Base-by-base conservation (phyloP, 2,113 vertebrate species). In the Montifringilla adamsi region DNA sequence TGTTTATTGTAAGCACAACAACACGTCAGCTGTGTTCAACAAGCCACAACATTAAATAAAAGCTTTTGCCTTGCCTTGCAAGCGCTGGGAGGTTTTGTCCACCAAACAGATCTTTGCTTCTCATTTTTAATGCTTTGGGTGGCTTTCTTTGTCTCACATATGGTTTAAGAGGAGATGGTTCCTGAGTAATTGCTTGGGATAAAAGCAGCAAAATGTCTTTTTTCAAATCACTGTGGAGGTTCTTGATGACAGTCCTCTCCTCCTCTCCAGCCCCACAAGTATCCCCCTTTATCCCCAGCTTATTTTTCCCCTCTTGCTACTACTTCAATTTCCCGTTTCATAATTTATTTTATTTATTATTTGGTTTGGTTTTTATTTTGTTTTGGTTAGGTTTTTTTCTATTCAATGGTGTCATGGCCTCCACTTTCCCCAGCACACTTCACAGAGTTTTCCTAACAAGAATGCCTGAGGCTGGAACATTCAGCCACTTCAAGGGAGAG, bases 1-100 rank as follows among this genome's bases (percentile, higher is more conserved):
- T 93, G 87, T 96, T 96, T 95, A 84, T 89, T 76, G 66, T 95
- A 88, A 93, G 80, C 87, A 93, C 5, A 8, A 77, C 33, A 62
- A 26, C 80, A 49, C 2, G 1, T 94, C 70, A 82, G 85, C 85
- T 43, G 68, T 79, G 82, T 69, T 92, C 90, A 93, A 72, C 84
- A 95, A 94, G 85, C 66, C 89, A 56, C 66, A 53, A 27, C 58
- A 8, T 92, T 93, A 82, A 94, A 73, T 84, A 88, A 94, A 93
- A 93, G 83, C 79, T 93, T 89, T 75, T 81, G 83, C 79, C 75
- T 81, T 55, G 59, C 64, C 83, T 88, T 58, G 68, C 46, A 55
- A 69, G 43, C 37, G 3, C 86, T 55, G 66, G 43, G n/a, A 70
- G 39, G 62, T 88, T 94, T 73, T 78, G 31, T 33, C 73, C 72